Evolutionary conservation across 2,888 invertebrate species (phyloP).

Genomic region (Coelopa pilipes): DNA sequence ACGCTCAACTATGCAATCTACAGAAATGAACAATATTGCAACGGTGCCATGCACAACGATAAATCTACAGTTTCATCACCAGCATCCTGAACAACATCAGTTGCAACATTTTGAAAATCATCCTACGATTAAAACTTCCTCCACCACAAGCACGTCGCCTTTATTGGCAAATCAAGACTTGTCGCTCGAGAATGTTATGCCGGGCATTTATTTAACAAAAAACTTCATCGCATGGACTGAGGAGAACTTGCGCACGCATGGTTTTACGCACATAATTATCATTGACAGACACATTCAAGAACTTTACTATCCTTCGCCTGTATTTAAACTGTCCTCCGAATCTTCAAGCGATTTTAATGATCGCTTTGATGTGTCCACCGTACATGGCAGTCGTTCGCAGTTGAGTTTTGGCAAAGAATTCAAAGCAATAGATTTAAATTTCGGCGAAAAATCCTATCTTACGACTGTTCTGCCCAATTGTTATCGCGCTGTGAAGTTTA

Average conservation of each 20-base stretch:
- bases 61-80: background rate
- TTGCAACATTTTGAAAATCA: background rate
- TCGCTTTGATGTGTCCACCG: slow-evolving; percentile 27
- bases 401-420: slow-evolving; percentile 50
- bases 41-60: slow-evolving; percentile 37
- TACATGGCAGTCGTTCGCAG: slow-evolving; percentile 19
- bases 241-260: slow-evolving; percentile 51
- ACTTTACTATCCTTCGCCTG: slow-evolving; percentile 48
- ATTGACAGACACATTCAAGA: slow-evolving; percentile 57
- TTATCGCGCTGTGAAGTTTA: slow-evolving; percentile 57
- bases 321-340: slow-evolving; percentile 36
- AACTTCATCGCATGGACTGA: slow-evolving; percentile 52
- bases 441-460: slow-evolving; percentile 56
- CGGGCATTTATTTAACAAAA: slow-evolving; percentile 56
- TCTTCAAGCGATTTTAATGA: slow-evolving; percentile 39
- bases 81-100: background rate
- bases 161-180: slow-evolving; percentile 37
- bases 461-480: slow-evolving; percentile 59
- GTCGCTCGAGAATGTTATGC: slow-evolving; percentile 52
- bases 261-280: slow-evolving; percentile 56
- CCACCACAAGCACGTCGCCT: background rate
- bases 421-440: slow-evolving; percentile 56
- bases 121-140: background rate
- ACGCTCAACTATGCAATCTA: slow-evolving; percentile 29
- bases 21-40: slow-evolving; percentile 40